Evolutionary conservation across 2,113 vertebrate genomes (phyloP).

Genomic region (Elaphurus davidianus): DNA sequence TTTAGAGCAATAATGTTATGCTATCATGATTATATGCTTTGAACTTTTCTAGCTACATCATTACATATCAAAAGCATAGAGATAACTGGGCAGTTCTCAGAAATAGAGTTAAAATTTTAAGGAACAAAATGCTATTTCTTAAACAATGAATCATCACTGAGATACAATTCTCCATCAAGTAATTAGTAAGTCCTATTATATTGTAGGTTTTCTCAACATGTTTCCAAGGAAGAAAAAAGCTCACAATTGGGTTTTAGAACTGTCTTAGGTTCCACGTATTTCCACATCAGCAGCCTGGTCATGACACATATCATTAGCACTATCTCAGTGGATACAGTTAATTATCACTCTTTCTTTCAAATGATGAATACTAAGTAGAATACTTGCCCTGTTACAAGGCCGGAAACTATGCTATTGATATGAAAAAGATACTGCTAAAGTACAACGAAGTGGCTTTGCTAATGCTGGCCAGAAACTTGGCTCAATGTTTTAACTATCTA

Average conservation of each 20-base stretch:
- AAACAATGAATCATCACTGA: slow-evolving; percentile 45
- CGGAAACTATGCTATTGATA: not conserved
- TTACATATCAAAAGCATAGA: slow-evolving; percentile 15
- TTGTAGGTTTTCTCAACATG: not conserved
- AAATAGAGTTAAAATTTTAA: slow-evolving; percentile 37
- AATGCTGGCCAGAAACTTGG: not conserved
- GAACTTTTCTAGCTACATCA: not conserved
- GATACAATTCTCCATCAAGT: slow-evolving; percentile 44
- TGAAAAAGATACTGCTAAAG: not conserved
- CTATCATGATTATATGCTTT: not conserved
- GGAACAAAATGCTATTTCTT: slow-evolving; percentile 45
- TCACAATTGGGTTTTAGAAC: not conserved
- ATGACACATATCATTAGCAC: slow-evolving; percentile 48
- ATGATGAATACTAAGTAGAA: slow-evolving; percentile 47
- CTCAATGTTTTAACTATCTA: not conserved
- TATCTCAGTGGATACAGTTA: slow-evolving; percentile 33
- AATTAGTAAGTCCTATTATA: slow-evolving; percentile 24
- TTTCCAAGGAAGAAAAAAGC: slow-evolving; percentile 21
- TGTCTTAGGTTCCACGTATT: slow-evolving; percentile 6
- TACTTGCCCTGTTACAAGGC: slow-evolving; percentile 2
- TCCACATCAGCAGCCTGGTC: not conserved
- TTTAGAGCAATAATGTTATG: not conserved
- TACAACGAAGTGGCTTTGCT: not conserved
- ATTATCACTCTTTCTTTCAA: slow-evolving; percentile 30
- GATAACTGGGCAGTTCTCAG: not conserved